These are phyloP conservation scores for Labroides dimidiatus DNA, from an alignment of 2,797 vertebrate genomes.

Conservation along the genomic window DNA sequence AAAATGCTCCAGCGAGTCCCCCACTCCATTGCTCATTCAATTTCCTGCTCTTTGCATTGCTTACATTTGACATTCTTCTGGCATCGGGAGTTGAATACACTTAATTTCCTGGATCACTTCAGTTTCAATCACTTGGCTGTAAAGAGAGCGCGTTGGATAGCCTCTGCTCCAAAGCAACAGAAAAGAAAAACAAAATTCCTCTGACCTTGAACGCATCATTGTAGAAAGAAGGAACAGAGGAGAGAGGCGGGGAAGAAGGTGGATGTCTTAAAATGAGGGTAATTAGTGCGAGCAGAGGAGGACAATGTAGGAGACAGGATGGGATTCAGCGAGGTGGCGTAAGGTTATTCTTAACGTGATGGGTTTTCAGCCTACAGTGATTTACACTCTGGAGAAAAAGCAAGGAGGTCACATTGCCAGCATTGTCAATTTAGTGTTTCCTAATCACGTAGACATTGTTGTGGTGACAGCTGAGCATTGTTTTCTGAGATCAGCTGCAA, in stretches of 20 bases:
- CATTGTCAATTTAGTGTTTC: neutral
- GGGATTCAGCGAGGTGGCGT: conserved; percentile 3
- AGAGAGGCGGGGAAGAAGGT: neutral
- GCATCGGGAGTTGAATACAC: conserved; percentile 10
- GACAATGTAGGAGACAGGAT: conserved; percentile 6
- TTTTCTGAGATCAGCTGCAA: conserved; percentile 12
- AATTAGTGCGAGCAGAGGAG: conserved; percentile 24
- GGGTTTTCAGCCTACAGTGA: conserved; percentile 9
- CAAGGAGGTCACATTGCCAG: neutral
- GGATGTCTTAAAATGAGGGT: conserved; percentile 24
- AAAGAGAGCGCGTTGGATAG: neutral
- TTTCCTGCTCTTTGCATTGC: conserved; percentile 51
- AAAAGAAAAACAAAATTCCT: conserved; percentile 23
- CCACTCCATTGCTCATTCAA: conserved; percentile 27
- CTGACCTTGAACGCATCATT: conserved; percentile 15
- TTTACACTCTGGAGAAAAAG: neutral
- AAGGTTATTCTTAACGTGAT: conserved; percentile 19
- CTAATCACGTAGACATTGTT: neutral
- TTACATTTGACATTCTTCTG: conserved; percentile 40
- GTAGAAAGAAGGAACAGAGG: neutral
- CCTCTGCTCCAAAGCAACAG: neutral
- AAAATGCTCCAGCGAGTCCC: conserved; percentile 1
- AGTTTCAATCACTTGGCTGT: conserved; percentile 38
- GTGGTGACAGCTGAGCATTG: neutral
- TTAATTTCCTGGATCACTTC: conserved; percentile 53